Evolutionary conservation across 2,888 invertebrate species (phyloP).

Genomic region (Pharmacophagus antenor): DNA sequence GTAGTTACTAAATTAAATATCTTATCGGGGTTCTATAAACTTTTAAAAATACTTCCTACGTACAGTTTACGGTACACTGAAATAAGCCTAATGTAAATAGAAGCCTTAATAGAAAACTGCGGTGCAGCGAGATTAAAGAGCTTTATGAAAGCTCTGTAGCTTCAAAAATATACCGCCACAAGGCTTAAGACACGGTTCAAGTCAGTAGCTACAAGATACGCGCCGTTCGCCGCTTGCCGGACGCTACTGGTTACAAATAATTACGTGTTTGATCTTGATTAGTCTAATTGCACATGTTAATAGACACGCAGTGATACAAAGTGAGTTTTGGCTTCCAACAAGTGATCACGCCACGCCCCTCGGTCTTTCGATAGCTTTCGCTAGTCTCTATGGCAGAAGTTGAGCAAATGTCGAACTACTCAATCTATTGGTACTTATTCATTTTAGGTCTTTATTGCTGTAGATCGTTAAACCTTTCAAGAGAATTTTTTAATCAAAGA

Average conservation of each 20-base stretch:
- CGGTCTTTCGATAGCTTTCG: no score
- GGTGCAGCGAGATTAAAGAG: slow-evolving; percentile 36
- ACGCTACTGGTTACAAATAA: background rate
- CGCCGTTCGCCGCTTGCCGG: slow-evolving; percentile 38
- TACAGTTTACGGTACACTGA: background rate
- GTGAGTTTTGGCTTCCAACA: no score
- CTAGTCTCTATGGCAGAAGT: no score
- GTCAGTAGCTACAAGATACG: slow-evolving; percentile 56
- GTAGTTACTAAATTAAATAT: background rate
- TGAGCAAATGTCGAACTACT: no score
- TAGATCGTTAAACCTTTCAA: no score
- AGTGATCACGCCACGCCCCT: no score
- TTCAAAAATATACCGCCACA: slow-evolving; percentile 36
- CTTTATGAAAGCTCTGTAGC: slow-evolving; percentile 16
- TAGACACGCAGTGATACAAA: no score
- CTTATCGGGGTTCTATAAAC: background rate
- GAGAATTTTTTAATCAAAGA: no score
- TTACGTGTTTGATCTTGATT: background rate
- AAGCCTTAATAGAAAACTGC: slow-evolving; percentile 31
- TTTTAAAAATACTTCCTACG: background rate
- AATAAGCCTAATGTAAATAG: slow-evolving; percentile 23
- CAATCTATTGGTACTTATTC: no score
- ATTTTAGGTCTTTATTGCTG: no score
- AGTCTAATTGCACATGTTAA: no score
- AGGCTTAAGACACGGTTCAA: slow-evolving; percentile 51